Base-by-base conservation (phyloP, 2,113 vertebrate species). In the Probosciger aterrimus region DNA sequence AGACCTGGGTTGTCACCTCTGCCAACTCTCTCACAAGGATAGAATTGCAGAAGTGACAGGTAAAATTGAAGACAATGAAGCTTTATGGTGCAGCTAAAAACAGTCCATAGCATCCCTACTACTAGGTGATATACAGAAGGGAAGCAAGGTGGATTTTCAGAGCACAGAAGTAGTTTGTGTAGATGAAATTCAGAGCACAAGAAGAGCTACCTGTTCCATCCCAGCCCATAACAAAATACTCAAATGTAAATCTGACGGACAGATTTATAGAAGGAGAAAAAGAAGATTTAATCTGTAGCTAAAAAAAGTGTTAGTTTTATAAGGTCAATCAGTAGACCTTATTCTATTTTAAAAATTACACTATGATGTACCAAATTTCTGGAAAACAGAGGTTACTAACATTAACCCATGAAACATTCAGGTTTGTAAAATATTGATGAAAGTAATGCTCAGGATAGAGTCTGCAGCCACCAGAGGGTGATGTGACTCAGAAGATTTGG, bases 381-480 rank as follows among this genome's bases (percentile, higher is more conserved):
- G 44, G 46, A 89, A 46, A 63, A 63, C 8, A 73, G 27, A 68
- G 1, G 3, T 79, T 89, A 37, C 19, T 37, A 24, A 7, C 10
- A 43, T 52, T 49, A 82, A 35, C n/a, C 28, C 13, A 59, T 70
- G 53, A 90, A 81, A 44, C 14, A 31, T 33, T 43, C 2, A 2
- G 44, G 15, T 74, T 64, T 46, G 14, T 86, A 23, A 70, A 84
- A 57, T 70, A 70, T 3, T 50, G 9, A 10, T 80, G 59, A 75
- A 78, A 88, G 15, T 25, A 53, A 30, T 27, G 35, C 25, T 74
- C 31, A 50, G 23, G 19, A 35, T 18, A 55, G 27, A 67, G 19
- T 75, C 75, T 88, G 18, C 44, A 75, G 47, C 88, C 93, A 96
- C 76, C 86, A 96, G 95, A 95, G 82, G 79, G 86, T 63, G 93